These are phyloP conservation scores for Ips nitidus DNA, from an alignment of 1,140 invertebrate genomes.

Conservation along the genomic window DNA sequence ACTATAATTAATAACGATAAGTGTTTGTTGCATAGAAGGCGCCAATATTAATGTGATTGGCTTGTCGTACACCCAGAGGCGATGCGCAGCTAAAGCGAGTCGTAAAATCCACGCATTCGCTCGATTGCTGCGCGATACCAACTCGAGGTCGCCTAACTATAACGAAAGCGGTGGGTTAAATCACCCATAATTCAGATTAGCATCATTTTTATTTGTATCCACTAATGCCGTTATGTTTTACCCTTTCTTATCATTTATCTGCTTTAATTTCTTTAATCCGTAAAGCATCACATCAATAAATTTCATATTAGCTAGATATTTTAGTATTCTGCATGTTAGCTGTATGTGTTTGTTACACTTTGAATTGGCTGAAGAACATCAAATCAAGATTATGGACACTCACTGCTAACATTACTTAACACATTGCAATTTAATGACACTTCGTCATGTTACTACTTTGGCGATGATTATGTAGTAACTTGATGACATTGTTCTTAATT, in stretches of 20 bases:
- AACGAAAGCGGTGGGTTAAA: slow-evolving; percentile 40
- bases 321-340: too few relatives aligned
- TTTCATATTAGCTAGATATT: too few relatives aligned
- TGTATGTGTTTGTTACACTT: too few relatives aligned
- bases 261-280: neutral
- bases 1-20: too few relatives aligned
- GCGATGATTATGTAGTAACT: too few relatives aligned
- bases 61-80: slow-evolving; percentile 40
- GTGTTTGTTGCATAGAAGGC: slow-evolving; percentile 17
- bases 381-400: too few relatives aligned
- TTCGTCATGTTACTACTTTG: neutral
- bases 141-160: slow-evolving; percentile 7
- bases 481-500: too few relatives aligned
- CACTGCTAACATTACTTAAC: neutral
- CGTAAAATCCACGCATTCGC: slow-evolving; percentile 60
- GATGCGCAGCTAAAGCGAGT: slow-evolving; percentile 57
- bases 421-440: neutral
- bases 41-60: slow-evolving; percentile 23
- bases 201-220: neutral
- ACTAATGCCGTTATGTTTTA: neutral
- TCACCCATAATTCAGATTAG: neutral
- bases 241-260: neutral
- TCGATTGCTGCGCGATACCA: slow-evolving; percentile 53
- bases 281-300: neutral
- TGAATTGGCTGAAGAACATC: too few relatives aligned